Evolutionary conservation across 2,797 vertebrate species (phyloP), one percentile per base, ranked within the genome.

Genomic region (Novumbra hubbsi): DNA sequence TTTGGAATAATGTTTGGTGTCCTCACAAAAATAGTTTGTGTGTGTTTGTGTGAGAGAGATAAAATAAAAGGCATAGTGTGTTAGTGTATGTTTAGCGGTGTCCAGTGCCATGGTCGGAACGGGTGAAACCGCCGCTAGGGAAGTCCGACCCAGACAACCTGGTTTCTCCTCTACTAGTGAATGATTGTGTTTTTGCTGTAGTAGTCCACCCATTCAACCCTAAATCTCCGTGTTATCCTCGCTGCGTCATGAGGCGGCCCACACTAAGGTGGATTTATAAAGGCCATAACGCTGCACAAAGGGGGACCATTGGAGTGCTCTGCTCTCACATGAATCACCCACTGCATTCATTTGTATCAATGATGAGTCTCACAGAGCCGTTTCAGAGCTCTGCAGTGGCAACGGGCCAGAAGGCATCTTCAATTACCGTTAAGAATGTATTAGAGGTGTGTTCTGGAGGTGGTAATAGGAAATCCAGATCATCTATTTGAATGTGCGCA

Each of bases 201-300:
- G 70, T 27, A 71, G 38, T 70, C 32, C 64, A 66, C 75, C 34
- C 73, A 5, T 57, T 68, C 72, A 7, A n/a, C 71, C 57, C 64
- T 80, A 81, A 78, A 83, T 85, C 70, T 72, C 52, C 28, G 32
- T 68, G 68, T 34, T 6, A 30, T 72, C 74, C 50, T 73, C 68
- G 62, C 71, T 72, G 76, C 50, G 68, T 70, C 17, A 5, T 52
- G 76, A 17, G 57, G 28, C 60, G 70, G n/a, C 63, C 21, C n/a
- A 70, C 68, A 32, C 67, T 71, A 67, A 67, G 70, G 52, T 11
- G 19, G 70, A 83, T 88, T 87, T 85, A 86, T 68, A 80, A 77
- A 41, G 0, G 24, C 77, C 80, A 80, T 89, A 87, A 88, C 85
- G 81, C 28, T 64, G 50, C 67, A 73, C 77, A 82, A 80, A 82